phyloP scores from a whole-genome alignment of 1,140 invertebrate genomes.

The Apis florea region DNA sequence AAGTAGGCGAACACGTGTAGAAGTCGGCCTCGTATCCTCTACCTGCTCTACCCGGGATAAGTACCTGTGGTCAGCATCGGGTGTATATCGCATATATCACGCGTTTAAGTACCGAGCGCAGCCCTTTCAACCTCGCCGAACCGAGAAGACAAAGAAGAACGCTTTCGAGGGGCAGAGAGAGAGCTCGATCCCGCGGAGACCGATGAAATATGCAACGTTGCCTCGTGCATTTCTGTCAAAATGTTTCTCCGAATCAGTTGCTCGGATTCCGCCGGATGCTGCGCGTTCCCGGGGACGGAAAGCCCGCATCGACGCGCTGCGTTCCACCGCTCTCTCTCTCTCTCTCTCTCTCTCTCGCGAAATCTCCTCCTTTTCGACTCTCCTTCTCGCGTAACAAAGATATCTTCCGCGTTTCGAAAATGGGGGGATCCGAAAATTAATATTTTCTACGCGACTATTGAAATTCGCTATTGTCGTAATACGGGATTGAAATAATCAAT shows the following conservation, averaged over 20 bases:
- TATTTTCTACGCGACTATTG: too few species aligned
- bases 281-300: background rate
- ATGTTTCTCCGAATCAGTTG: constrained; percentile 48
- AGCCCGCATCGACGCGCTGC: background rate
- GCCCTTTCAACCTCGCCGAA: constrained; percentile 60
- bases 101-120: constrained; percentile 66
- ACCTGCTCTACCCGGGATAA: constrained; percentile 49
- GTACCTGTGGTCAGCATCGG: constrained; percentile 63
- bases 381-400: too few species aligned
- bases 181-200: constrained; percentile 18
- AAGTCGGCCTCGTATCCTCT: constrained; percentile 41
- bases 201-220: constrained; percentile 50
- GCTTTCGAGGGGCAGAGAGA: background rate
- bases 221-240: constrained; percentile 44
- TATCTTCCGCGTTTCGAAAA: background rate
- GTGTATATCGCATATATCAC: constrained; percentile 69
- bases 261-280: constrained; percentile 17
- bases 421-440: too few species aligned
- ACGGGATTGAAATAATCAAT: background rate
- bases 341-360: too few species aligned
- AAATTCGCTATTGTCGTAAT: too few species aligned
- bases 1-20: constrained; percentile 70
- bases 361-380: too few species aligned
- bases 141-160: constrained; percentile 57
- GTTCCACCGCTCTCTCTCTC: too few species aligned